Evolutionary conservation across 2,113 vertebrate genomes (phyloP).

Genomic region (Percina caprodes): DNA sequence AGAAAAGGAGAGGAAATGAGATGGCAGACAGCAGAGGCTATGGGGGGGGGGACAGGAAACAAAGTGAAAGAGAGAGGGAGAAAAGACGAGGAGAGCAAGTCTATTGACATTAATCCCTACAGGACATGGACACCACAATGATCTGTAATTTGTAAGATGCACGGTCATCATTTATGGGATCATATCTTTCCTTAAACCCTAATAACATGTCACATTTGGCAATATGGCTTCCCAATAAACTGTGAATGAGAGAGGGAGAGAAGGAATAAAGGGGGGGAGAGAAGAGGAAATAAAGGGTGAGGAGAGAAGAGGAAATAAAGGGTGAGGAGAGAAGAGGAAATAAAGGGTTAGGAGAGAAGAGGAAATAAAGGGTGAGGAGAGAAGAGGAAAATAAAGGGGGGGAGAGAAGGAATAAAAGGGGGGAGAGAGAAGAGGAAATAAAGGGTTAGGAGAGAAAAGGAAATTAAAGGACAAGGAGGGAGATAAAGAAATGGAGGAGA

Average conservation of each 20-base stretch:
- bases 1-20: slow-evolving; percentile 57
- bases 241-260: slow-evolving; percentile 15
- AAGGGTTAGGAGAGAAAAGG: no score
- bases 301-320: no score
- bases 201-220: slow-evolving; percentile 36
- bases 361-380: no score
- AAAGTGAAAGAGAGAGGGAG: slow-evolving; percentile 15
- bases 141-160: slow-evolving; percentile 36
- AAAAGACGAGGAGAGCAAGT: slow-evolving; percentile 15
- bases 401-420: no score
- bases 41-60: slow-evolving; percentile 5
- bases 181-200: slow-evolving; percentile 40
- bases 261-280: no score
- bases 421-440: no score
- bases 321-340: slow-evolving; percentile 59
- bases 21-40: neutral
- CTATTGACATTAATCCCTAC: slow-evolving; percentile 26
- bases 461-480: no score
- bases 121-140: slow-evolving; percentile 10
- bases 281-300: no score
- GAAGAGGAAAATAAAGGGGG: no score
- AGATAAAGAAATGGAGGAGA: no score
- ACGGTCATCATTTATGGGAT: slow-evolving; percentile 34
- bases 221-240: slow-evolving; percentile 43
- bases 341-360: no score